A percentile compares a stretch with the other conserved stretches of the same genome.
Conservation (phyloP, 2,113 vertebrate genomes). For the Cinclus mexicanus region DNA sequence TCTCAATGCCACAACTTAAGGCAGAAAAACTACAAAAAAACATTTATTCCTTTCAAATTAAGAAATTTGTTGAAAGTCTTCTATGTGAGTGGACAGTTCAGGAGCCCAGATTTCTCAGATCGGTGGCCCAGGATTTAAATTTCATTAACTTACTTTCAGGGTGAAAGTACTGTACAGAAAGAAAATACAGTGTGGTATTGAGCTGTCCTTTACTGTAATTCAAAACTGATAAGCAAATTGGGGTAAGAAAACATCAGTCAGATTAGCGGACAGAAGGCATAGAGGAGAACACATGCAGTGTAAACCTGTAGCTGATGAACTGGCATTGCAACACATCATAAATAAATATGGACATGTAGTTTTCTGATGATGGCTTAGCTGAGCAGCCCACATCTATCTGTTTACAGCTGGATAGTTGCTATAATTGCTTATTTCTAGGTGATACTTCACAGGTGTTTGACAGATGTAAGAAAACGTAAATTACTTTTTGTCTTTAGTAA, state of each 20-base stretch:
- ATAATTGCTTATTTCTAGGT: conserved; percentile 14
- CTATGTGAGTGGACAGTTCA: background rate
- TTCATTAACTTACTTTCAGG: background rate
- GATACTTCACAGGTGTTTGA: background rate
- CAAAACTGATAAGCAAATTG: background rate
- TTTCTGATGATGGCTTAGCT: background rate
- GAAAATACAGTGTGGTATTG: background rate
- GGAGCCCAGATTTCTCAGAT: background rate
- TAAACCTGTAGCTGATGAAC: background rate
- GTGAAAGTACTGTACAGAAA: background rate
- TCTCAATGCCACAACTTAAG: background rate
- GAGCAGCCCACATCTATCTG: background rate
- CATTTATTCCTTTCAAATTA: background rate
- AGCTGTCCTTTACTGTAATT: background rate
- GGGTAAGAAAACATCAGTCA: background rate
- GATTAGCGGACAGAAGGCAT: background rate
- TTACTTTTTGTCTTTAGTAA: background rate
- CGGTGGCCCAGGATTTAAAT: background rate
- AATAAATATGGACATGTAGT: background rate
- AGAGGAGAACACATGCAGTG: background rate
- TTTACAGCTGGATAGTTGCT: background rate
- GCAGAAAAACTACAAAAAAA: background rate
- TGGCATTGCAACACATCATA: background rate
- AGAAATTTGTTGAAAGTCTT: background rate
- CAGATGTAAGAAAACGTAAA: background rate